A percentile compares a stretch with the other conserved stretches of the same genome.
phyloP scores from a whole-genome alignment of 1,140 invertebrate species.

The Phymorhynchus buccinoides region DNA sequence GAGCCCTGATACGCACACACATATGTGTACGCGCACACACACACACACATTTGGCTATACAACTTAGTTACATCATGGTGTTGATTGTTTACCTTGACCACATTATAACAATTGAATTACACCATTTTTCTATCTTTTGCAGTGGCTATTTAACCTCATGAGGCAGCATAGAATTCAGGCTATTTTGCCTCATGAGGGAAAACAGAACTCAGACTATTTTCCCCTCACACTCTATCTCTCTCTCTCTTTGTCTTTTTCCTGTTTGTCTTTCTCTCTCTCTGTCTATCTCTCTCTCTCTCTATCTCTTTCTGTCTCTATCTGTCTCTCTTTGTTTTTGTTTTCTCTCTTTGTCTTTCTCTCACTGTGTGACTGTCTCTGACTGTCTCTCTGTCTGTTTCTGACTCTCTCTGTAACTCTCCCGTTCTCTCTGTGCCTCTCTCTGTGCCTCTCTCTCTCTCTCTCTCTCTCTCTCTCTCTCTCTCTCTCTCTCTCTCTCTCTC shows the following conservation, averaged over 20 bases:
- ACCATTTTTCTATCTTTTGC: not conserved
- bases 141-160: not conserved
- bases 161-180: too few species aligned
- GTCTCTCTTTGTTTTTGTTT: not conserved
- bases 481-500: conserved; percentile 9
- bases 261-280: too few species aligned
- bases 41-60: not conserved
- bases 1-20: too few species aligned
- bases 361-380: not conserved
- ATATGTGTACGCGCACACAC: not conserved
- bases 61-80: too few species aligned
- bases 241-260: too few species aligned
- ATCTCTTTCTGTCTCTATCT: too few species aligned
- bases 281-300: not conserved
- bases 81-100: not conserved
- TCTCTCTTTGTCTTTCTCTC: not conserved
- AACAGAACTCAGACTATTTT: too few species aligned
- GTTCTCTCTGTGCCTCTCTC: not conserved
- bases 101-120: not conserved
- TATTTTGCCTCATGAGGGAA: too few species aligned
- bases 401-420: not conserved
- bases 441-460: not conserved
- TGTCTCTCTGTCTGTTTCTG: not conserved
- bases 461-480: not conserved
- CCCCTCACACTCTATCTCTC: too few species aligned